Evolutionary conservation across 2,797 vertebrate genomes (phyloP).

Genomic region (Pseudochirops corinnae): DNA sequence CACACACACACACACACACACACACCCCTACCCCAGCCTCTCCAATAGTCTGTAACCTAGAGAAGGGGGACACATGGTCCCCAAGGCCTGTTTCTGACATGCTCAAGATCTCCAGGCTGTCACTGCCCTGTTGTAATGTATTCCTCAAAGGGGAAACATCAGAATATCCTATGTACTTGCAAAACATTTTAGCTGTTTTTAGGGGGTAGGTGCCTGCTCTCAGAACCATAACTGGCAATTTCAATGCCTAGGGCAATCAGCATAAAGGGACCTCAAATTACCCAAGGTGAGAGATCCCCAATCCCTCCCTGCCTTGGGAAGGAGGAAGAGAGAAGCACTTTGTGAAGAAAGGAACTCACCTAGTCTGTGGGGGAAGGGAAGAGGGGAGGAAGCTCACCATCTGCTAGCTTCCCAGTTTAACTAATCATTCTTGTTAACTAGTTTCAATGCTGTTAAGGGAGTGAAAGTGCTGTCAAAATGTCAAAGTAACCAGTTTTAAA

Average conservation of each 20-base stretch:
- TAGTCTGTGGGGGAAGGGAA: not conserved
- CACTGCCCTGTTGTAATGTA: not conserved
- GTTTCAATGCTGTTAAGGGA: conserved; percentile 1
- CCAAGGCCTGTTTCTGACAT: not conserved
- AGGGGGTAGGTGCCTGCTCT: not conserved
- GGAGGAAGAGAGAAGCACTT: not conserved
- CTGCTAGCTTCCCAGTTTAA: not conserved
- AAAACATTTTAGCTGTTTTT: not conserved
- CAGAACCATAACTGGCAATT: not conserved
- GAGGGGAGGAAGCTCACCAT: not conserved
- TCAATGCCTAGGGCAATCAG: not conserved
- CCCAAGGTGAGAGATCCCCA: not conserved
- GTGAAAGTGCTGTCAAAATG: conserved; percentile 4
- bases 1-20: not conserved
- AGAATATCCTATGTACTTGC: not conserved
- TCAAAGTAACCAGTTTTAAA: not conserved
- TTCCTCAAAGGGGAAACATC: not conserved
- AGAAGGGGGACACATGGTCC: not conserved
- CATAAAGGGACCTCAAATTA: not conserved
- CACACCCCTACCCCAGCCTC: not conserved
- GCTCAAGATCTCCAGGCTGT: not conserved
- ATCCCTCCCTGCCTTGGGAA: not conserved
- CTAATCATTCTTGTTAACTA: conserved; percentile 5
- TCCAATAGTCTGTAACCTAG: conserved; percentile 37
- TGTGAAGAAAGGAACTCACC: not conserved